Evolutionary conservation across 2,113 vertebrate species (phyloP).

Genomic region (Amphiprion ocellaris): DNA sequence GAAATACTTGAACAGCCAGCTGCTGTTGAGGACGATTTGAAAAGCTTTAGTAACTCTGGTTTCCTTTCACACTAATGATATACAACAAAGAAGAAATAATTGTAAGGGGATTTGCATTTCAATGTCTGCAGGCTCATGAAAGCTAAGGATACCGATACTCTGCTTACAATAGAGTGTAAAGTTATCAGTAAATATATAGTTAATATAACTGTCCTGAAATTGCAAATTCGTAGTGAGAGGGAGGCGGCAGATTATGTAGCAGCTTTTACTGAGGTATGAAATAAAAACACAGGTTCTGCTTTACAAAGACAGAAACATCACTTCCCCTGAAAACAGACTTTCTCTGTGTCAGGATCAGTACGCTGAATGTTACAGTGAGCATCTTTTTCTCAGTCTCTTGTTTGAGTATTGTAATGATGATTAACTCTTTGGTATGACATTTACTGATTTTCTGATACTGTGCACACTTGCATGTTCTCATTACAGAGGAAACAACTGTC

Average conservation of each 20-base stretch:
- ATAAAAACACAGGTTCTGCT: conserved; percentile 2
- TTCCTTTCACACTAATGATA: conserved; percentile 31
- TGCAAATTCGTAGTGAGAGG: conserved; percentile 8
- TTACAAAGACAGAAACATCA: conserved; percentile 3
- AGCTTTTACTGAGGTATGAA: conserved; percentile 13
- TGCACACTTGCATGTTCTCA: conserved; percentile 79
- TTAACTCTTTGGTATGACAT: conserved; percentile 45
- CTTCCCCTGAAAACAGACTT: neutral
- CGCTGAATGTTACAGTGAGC: conserved; percentile 29
- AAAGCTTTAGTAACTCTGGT: conserved; percentile 30
- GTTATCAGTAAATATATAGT: neutral
- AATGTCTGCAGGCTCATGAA: conserved; percentile 13
- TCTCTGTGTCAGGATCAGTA: conserved; percentile 5
- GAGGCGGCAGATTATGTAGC: conserved; percentile 48
- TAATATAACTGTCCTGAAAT: conserved; percentile 5
- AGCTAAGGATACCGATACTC: neutral
- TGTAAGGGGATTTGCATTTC: conserved; percentile 26
- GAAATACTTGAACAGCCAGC: conserved; percentile 20
- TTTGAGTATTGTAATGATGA: conserved; percentile 39
- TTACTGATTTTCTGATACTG: conserved; percentile 47
- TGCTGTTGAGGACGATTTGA: conserved; percentile 27
- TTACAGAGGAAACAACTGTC: conserved; percentile 56
- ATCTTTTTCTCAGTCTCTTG: neutral
- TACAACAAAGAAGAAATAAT: conserved; percentile 5
- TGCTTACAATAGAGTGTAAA: neutral